Evolutionary conservation across 2,113 vertebrate species (phyloP).

Genomic region (Hippocampus zosterae): DNA sequence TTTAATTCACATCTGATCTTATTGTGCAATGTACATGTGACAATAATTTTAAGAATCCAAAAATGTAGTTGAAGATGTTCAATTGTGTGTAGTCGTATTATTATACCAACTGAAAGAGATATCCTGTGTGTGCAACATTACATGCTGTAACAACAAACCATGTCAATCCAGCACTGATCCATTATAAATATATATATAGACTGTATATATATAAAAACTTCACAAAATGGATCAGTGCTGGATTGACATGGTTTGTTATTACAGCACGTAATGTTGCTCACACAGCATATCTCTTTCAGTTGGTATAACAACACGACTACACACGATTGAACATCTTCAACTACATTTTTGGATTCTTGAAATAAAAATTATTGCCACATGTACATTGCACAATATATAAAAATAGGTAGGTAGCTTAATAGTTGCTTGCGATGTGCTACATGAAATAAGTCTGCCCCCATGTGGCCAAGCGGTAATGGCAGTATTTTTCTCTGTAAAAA

Average conservation of each 20-base stretch:
- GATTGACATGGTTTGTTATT: too few relatives aligned
- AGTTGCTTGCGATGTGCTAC: background rate
- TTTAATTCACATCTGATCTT: background rate
- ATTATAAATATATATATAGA: background rate
- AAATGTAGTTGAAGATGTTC: background rate
- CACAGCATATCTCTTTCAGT: too few relatives aligned
- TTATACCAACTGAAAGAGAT: background rate
- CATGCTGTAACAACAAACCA: background rate
- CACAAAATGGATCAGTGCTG: too few relatives aligned
- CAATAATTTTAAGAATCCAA: background rate
- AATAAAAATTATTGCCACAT: too few relatives aligned
- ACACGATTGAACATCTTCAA: too few relatives aligned
- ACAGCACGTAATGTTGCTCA: too few relatives aligned
- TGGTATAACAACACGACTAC: too few relatives aligned
- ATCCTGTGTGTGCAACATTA: background rate
- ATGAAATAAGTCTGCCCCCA: constrained; percentile 31
- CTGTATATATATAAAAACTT: too few relatives aligned
- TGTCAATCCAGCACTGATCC: background rate
- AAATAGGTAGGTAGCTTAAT: background rate
- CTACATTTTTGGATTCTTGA: too few relatives aligned
- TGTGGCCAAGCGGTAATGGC: constrained; percentile 20
- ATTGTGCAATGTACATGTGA: background rate
- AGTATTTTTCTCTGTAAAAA: too few relatives aligned
- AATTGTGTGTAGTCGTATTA: background rate
- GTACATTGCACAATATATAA: too few relatives aligned